Conservation (phyloP, 2,888 invertebrate genomes). For the Spodoptera littoralis region DNA sequence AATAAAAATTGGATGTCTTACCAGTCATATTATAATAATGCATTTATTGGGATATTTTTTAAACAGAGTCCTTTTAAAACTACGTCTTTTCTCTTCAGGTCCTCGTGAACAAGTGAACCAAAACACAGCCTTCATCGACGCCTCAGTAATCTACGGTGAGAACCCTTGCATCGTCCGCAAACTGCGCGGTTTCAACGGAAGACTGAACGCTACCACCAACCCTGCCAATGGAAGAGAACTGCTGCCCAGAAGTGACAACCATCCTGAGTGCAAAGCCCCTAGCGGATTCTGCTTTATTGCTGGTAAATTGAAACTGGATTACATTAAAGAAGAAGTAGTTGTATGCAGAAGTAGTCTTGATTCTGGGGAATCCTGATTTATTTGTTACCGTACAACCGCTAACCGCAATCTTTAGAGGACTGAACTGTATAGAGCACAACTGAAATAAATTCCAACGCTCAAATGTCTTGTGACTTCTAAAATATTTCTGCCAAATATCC, state of each 20-base stretch:
- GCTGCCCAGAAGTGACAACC: constrained; percentile 92
- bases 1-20: too few relatives aligned
- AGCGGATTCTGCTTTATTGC: constrained; percentile 96
- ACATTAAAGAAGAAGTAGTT: too few relatives aligned
- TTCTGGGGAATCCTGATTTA: too few relatives aligned
- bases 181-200: constrained; percentile 93
- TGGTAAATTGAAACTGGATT: constrained; percentile 80
- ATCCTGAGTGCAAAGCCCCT: constrained; percentile 96
- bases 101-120: constrained; percentile 98
- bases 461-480: too few relatives aligned
- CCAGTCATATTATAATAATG: too few relatives aligned
- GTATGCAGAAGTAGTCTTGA: too few relatives aligned
- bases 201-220: constrained; percentile 94
- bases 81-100: constrained; percentile 78
- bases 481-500: too few relatives aligned
- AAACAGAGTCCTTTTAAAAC: too few relatives aligned
- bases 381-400: too few relatives aligned
- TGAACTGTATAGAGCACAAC: too few relatives aligned
- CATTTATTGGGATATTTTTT: too few relatives aligned
- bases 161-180: constrained; percentile 94
- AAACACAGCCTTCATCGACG: constrained; percentile 96
- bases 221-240: constrained; percentile 93
- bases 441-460: not conserved
- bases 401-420: too few relatives aligned
- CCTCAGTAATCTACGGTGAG: constrained; percentile 96